Evolutionary conservation across 2,797 vertebrate species (phyloP).

Genomic region (Galagoides demidoff): DNA sequence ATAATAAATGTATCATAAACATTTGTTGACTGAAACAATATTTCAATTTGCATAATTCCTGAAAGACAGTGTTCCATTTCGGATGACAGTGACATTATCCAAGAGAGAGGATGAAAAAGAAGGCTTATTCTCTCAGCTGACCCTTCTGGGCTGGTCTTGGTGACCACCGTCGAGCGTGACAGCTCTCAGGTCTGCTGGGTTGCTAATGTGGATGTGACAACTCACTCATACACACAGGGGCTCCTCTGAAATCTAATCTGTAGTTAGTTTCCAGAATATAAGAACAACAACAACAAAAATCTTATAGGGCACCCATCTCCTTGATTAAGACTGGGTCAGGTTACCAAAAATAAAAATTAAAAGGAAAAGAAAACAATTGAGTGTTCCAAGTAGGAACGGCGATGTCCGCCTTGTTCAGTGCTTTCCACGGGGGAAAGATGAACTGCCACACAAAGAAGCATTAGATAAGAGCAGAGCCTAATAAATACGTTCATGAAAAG

Average conservation of each 20-base stretch:
- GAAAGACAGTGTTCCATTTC: conserved; percentile 54
- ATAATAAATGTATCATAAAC: conserved; percentile 76
- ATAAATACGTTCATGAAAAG: conserved; percentile 81
- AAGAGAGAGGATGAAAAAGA: not conserved
- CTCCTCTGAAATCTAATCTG: not conserved
- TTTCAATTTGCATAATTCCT: conserved; percentile 56
- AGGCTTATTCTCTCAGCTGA: not conserved
- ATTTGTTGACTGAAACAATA: conserved; percentile 73
- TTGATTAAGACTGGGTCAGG: not conserved
- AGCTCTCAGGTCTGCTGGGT: not conserved
- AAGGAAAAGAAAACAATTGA: not conserved
- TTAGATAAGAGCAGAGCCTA: conserved; percentile 61
- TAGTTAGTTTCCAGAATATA: not conserved
- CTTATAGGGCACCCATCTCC: not conserved
- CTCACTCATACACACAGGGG: not conserved
- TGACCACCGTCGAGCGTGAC: not conserved
- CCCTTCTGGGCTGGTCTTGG: not conserved
- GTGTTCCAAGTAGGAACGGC: conserved; percentile 51
- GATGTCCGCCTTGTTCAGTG: conserved; percentile 11
- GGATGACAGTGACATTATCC: conserved; percentile 1
- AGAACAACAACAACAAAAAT: not conserved
- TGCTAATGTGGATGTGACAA: not conserved
- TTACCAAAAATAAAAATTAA: not conserved
- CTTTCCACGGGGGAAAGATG: conserved; percentile 52
- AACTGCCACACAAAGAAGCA: conserved; percentile 66